Percentiles rank a stretch among this genome's conserved stretches.
These are phyloP conservation scores for Melitaea cinxia DNA, from an alignment of 1,140 invertebrate species.

Conservation along the genomic window DNA sequence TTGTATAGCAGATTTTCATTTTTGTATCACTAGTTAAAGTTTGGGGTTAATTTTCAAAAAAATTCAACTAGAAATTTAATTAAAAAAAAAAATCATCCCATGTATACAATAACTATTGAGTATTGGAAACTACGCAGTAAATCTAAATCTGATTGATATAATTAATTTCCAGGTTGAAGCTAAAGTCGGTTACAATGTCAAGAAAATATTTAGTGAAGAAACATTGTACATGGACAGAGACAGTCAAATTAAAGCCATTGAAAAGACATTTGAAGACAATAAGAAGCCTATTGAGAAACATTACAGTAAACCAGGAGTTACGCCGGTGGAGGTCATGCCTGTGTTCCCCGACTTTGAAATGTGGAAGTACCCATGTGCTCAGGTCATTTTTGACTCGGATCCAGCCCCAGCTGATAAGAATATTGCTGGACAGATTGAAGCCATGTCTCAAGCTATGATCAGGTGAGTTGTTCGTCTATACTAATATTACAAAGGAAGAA, in stretches of 20 bases:
- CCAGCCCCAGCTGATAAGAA: slow-evolving; percentile 92
- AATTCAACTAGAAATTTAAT: too few relatives aligned
- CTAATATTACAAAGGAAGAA: too few relatives aligned
- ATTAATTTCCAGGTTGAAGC: slow-evolving; percentile 96
- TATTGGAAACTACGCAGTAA: too few relatives aligned
- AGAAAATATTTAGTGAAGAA: slow-evolving; percentile 97
- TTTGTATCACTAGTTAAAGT: too few relatives aligned
- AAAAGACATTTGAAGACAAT: slow-evolving; percentile 98
- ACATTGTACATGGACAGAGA: slow-evolving; percentile 98
- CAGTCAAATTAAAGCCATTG: slow-evolving; percentile 98
- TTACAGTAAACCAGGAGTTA: slow-evolving; percentile 96
- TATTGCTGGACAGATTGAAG: slow-evolving; percentile 93
- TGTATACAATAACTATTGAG: too few relatives aligned
- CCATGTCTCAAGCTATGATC: slow-evolving; percentile 99
- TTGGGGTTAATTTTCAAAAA: too few relatives aligned
- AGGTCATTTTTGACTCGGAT: slow-evolving; percentile 99
- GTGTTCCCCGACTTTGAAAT: slow-evolving; percentile 97
- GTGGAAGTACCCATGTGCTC: slow-evolving; percentile 98
- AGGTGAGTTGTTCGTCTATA: slow-evolving; percentile 78
- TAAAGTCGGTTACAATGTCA: slow-evolving; percentile 98
- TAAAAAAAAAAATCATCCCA: not conserved
- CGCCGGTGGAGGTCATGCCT: slow-evolving; percentile 92
- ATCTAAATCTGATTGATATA: too few relatives aligned
- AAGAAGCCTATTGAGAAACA: slow-evolving; percentile 94
- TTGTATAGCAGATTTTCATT: too few relatives aligned